Evolutionary conservation across 2,888 invertebrate species (phyloP).

Genomic region (Eueremaeus valkanovi): DNA sequence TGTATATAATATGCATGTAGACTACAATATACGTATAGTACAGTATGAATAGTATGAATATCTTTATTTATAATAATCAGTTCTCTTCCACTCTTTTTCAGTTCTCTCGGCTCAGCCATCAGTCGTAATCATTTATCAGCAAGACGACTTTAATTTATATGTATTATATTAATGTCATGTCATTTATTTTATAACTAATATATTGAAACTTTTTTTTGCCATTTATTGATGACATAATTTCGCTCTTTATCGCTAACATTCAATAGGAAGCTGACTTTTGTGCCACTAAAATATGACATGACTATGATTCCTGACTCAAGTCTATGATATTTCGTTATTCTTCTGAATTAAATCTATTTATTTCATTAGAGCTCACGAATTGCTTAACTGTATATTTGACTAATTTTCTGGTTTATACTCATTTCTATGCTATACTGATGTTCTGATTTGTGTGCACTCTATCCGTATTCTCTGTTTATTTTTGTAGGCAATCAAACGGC

Average conservation of each 20-base stretch:
- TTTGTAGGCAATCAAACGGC: background rate
- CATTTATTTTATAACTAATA: background rate
- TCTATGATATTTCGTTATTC: too few species aligned
- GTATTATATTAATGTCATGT: background rate
- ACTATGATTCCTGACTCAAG: too few species aligned
- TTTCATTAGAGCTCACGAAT: slow-evolving; percentile 2
- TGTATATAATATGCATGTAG: too few species aligned
- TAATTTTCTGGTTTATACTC: background rate
- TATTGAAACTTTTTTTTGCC: too few species aligned
- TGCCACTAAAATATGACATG: too few species aligned
- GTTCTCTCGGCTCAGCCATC: background rate
- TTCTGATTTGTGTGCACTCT: background rate
- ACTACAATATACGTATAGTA: too few species aligned
- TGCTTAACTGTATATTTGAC: slow-evolving; percentile 1
- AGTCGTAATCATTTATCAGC: slow-evolving; percentile 10
- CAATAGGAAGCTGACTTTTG: too few species aligned
- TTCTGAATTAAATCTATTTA: background rate
- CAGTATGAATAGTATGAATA: background rate
- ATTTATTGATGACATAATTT: too few species aligned
- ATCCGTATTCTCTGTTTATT: background rate
- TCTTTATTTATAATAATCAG: slow-evolving; percentile 30
- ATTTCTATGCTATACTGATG: background rate
- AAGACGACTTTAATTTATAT: slow-evolving; percentile 7
- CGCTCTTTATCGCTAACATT: background rate
- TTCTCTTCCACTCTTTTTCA: background rate